A percentile compares a stretch with the other conserved stretches of the same genome.
Conservation (phyloP, 2,113 vertebrate genomes). For the Syrmaticus mikado region DNA sequence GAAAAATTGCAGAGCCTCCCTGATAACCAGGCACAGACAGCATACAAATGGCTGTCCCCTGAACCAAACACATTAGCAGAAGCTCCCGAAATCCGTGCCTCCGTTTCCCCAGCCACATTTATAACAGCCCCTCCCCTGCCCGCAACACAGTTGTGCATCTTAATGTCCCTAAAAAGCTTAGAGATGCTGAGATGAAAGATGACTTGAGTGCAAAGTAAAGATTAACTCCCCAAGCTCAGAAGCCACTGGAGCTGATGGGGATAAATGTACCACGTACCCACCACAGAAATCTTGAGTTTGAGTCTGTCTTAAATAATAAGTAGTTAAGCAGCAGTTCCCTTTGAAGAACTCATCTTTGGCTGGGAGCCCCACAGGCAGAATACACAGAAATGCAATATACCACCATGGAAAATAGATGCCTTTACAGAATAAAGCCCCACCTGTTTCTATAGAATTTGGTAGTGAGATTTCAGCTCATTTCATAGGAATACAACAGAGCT, state of each 20-base stretch:
- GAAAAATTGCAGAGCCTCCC: not conserved
- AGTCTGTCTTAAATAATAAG: not conserved
- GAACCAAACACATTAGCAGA: not conserved
- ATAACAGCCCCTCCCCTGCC: not conserved
- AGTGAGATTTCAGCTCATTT: not conserved
- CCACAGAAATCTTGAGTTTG: not conserved
- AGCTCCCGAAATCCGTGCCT: conserved; percentile 36
- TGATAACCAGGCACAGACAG: not conserved
- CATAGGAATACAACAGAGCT: not conserved
- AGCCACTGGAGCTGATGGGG: conserved; percentile 1
- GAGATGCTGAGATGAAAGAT: conserved; percentile 31
- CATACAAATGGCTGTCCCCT: not conserved
- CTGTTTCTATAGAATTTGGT: not conserved
- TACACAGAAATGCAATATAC: conserved; percentile 10
- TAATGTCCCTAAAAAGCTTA: conserved; percentile 28
- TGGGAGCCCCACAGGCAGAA: not conserved
- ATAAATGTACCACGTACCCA: not conserved
- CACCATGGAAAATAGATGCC: not conserved
- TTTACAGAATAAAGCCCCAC: not conserved
- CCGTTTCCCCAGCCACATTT: conserved; percentile 16
- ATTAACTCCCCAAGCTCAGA: conserved; percentile 33
- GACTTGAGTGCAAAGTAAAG: not conserved
- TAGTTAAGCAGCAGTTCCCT: conserved; percentile 5
- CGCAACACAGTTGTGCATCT: not conserved
- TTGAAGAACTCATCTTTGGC: not conserved